Evolutionary conservation across 2,888 invertebrate genomes (phyloP), one percentile per base, ranked within the genome.

Genomic region (Archips xylosteana): DNA sequence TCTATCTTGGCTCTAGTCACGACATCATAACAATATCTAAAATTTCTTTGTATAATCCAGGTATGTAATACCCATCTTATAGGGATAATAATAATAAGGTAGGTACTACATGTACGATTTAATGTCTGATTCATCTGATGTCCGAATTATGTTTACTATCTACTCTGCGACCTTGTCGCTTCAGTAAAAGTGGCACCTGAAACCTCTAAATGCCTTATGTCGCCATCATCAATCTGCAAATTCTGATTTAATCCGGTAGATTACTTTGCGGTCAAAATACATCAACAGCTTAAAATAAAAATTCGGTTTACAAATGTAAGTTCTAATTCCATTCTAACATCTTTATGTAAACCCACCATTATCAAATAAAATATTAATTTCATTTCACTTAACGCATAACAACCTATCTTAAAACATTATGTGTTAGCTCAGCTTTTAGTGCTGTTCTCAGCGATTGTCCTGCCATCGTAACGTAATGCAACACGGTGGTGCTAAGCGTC

Each of bases 141-240:
- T n/a, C n/a, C 49, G n/a, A n/a, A 13, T n/a, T n/a, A n/a, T 49
- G 13, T n/a, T 49, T 3, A n/a, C n/a, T 49, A 49, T 49, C 5
- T 0, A n/a, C n/a, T 49, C 49, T 49, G 13, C n/a, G 49, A 49
- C n/a, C n/a, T 5, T 49, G n/a, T n/a, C n/a, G 23, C 57, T 47
- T 49, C n/a, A 45, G 59, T 64, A 59, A 71, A 71, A 71, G 70
- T 64, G 45, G 5, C 39, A 60, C 23, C 23, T 23, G 39, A 15
- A 45, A 47, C 57, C 13, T 36, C 51, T 2, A n/a, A 3, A 47
- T 71, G 64, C 36, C 65, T 51, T 32, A 47, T 63, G 51, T 51
- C 42, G 34, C 51, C 65, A 60, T n/a, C 23, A 47, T 60, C 34
- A 45, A 49, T 34, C 4, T n/a, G 34, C 10, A 2, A 36, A 36